A percentile compares a stretch with the other conserved stretches of the same genome.
Conservation (phyloP, 1,140 invertebrate species). For the Ladona fulva region DNA sequence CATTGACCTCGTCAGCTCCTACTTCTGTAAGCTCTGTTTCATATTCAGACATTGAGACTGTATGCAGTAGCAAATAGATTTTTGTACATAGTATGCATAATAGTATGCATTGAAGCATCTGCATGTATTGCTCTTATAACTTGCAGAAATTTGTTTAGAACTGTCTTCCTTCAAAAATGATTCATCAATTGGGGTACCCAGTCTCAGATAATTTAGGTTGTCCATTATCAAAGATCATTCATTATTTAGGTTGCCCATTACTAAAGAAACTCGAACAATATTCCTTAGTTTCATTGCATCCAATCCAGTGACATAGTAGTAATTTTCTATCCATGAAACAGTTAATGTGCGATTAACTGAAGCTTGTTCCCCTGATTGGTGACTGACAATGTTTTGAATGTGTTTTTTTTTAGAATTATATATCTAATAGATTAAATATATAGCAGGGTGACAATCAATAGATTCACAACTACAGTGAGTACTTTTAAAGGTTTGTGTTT, state of each 20-base stretch:
- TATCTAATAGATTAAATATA: not conserved
- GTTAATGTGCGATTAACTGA: not conserved
- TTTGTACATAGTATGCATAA: not conserved
- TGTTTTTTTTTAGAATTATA: not conserved
- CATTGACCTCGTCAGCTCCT: slow-evolving; percentile 24
- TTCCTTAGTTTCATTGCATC: too few species aligned
- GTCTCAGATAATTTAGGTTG: not conserved
- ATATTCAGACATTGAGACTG: not conserved
- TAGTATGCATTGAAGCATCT: too few species aligned
- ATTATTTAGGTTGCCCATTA: not conserved
- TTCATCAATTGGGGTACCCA: not conserved
- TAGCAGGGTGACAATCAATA: not conserved
- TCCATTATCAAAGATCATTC: not conserved
- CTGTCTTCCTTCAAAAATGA: not conserved
- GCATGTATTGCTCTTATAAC: too few species aligned
- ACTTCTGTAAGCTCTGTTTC: slow-evolving; percentile 22
- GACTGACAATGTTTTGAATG: not conserved
- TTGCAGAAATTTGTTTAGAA: too few species aligned
- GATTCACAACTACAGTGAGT: not conserved
- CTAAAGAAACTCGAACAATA: too few species aligned
- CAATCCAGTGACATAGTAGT: too few species aligned
- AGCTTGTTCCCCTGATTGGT: not conserved
- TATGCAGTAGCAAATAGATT: slow-evolving; percentile 6
- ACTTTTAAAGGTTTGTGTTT: slow-evolving; percentile 16
- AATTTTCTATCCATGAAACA: too few species aligned